These are phyloP conservation scores for Phallusia fumigata DNA, from an alignment of 23 tunicate species.

Conservation along the genomic window DNA sequence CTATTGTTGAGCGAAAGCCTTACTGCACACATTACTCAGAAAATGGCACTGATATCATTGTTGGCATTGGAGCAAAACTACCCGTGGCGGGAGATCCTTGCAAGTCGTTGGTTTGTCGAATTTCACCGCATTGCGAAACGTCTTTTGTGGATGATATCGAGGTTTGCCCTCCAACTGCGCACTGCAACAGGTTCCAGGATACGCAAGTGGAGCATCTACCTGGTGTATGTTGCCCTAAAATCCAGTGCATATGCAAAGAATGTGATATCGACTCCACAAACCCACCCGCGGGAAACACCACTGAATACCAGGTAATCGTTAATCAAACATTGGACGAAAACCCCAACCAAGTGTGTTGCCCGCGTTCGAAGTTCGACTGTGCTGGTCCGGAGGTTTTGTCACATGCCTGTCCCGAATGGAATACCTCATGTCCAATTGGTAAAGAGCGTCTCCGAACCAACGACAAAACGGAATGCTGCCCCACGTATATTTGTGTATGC, in stretches of 20 bases:
- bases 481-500: constrained; percentile 28
- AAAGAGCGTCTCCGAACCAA: neutral
- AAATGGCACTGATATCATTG: constrained; percentile 6
- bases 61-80: constrained; percentile 17
- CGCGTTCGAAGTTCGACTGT: constrained; percentile 18
- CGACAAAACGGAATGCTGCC: constrained; percentile 22
- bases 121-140: constrained; percentile 11
- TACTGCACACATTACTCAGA: neutral
- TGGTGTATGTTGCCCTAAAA: constrained; percentile 33
- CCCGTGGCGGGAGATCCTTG: constrained; percentile 12
- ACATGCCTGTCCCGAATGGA: constrained; percentile 13
- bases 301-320: constrained; percentile 8
- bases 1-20: neutral
- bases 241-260: constrained; percentile 30
- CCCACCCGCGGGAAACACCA: neutral
- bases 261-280: constrained; percentile 15
- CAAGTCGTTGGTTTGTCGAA: constrained; percentile 5
- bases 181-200: constrained; percentile 7
- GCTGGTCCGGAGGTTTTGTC: constrained; percentile 22
- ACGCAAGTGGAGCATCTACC: neutral
- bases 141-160: constrained; percentile 12
- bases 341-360: constrained; percentile 45
- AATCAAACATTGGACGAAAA: constrained; percentile 52
- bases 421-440: constrained; percentile 11
- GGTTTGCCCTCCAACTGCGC: neutral